These are phyloP conservation scores for Pontoporia blainvillei DNA, from an alignment of 2,113 vertebrate species.

Conservation along the genomic window DNA sequence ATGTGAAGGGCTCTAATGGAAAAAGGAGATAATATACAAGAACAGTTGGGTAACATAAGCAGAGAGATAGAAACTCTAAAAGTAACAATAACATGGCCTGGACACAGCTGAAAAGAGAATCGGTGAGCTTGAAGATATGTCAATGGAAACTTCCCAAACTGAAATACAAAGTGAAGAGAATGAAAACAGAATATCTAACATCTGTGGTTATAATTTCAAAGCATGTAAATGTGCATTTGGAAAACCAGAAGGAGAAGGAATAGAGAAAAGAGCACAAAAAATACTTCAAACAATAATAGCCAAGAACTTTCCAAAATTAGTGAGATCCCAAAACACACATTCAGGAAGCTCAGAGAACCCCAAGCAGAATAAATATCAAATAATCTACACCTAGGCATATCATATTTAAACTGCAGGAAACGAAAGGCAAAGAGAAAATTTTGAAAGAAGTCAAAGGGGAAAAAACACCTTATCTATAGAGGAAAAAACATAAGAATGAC, in stretches of 20 bases:
- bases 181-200: neutral
- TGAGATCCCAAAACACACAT: neutral
- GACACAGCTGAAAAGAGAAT: neutral
- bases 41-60: neutral
- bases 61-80: neutral
- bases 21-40: neutral
- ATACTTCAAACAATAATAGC: neutral
- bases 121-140: neutral
- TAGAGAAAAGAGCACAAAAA: neutral
- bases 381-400: neutral
- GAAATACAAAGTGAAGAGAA: neutral
- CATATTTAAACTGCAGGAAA: neutral
- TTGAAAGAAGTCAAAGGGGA: neutral
- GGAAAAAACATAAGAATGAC: neutral
- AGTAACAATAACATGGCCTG: neutral
- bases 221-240: neutral
- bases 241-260: neutral
- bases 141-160: neutral
- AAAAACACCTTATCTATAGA: neutral
- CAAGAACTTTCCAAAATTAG: neutral
- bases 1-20: neutral
- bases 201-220: neutral
- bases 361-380: neutral
- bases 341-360: neutral
- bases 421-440: neutral